Evolutionary conservation across 2,797 vertebrate species (phyloP).

Genomic region (Crossoptilon crossoptilon): DNA sequence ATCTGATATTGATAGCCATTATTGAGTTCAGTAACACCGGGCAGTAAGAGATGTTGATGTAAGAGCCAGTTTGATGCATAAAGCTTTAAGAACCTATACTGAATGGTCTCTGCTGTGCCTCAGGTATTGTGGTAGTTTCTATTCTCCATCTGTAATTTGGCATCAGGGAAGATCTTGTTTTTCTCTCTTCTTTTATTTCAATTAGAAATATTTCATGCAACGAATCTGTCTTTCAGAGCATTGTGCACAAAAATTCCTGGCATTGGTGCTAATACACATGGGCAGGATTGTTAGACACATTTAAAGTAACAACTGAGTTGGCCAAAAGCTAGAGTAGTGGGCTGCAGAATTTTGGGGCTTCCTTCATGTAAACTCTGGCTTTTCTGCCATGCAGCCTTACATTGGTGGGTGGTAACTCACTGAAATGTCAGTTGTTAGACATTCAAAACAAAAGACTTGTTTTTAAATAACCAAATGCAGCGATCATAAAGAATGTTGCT

Average conservation of each 20-base stretch:
- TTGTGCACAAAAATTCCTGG: background rate
- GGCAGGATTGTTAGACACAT: background rate
- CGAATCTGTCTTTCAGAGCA: background rate
- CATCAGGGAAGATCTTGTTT: background rate
- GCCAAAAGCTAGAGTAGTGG: background rate
- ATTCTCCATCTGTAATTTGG: background rate
- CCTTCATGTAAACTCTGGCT: background rate
- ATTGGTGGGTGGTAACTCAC: constrained; percentile 37
- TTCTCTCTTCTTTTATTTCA: background rate
- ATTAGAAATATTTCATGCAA: background rate
- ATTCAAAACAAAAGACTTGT: constrained; percentile 48
- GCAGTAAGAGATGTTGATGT: background rate
- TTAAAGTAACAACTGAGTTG: background rate
- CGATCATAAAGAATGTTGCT: constrained; percentile 56
- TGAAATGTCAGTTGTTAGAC: constrained; percentile 49
- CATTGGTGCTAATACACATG: background rate
- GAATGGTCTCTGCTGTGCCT: background rate
- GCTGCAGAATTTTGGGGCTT: background rate
- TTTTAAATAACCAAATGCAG: constrained; percentile 62
- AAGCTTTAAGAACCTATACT: background rate
- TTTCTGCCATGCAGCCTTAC: background rate
- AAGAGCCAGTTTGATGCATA: too few relatives aligned
- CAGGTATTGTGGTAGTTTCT: background rate
- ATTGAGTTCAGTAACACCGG: background rate
- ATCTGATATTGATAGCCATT: background rate